These are phyloP conservation scores for Daboia siamensis DNA, from an alignment of 2,113 vertebrate species.

Conservation along the genomic window DNA sequence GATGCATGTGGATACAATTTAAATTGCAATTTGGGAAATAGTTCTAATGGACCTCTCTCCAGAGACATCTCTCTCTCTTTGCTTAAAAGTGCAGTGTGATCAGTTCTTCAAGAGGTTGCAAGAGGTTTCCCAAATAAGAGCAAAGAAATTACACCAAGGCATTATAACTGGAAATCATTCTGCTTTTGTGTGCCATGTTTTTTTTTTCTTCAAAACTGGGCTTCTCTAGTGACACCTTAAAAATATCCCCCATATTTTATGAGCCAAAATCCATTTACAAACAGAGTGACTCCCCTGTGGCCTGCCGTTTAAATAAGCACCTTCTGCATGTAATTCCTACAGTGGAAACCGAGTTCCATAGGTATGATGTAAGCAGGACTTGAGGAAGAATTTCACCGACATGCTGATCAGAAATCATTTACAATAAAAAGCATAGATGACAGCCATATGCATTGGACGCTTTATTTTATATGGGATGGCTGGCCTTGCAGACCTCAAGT, in stretches of 20 bases:
- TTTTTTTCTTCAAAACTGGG: constrained; percentile 44
- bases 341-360: constrained; percentile 69
- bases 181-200: constrained; percentile 65
- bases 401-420: constrained; percentile 68
- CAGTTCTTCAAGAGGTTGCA: neutral
- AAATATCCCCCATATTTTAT: constrained; percentile 70
- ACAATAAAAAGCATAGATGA: constrained; percentile 63
- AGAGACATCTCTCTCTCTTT: neutral
- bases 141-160: constrained; percentile 23
- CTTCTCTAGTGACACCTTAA: constrained; percentile 64
- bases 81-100: neutral
- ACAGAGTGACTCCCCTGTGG: constrained; percentile 66
- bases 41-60: neutral
- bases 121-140: neutral
- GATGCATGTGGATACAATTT: neutral
- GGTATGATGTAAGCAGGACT: constrained; percentile 68
- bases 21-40: neutral
- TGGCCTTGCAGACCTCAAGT: constrained; percentile 45
- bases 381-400: constrained; percentile 63
- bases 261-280: constrained; percentile 70
- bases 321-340: constrained; percentile 56
- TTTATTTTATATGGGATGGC: constrained; percentile 55
- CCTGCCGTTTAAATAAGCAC: constrained; percentile 66
- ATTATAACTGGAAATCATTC: constrained; percentile 38
- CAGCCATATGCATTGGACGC: constrained; percentile 62